Conservation (phyloP, 2,113 vertebrate genomes). For the Trogon melanurus region DNA sequence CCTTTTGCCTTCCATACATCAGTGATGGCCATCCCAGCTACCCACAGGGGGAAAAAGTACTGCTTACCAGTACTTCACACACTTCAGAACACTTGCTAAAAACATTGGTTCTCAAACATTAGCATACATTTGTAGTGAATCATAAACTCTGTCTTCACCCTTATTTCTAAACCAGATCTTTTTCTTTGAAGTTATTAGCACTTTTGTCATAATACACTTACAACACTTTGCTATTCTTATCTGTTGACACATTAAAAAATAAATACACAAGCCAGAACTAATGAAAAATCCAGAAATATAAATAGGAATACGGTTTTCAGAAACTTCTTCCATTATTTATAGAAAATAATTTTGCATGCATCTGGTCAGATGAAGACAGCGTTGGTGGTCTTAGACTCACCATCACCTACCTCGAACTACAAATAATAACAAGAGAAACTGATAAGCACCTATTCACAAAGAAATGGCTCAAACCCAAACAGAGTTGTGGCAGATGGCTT, state of each 20-base stretch:
- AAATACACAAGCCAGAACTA: neutral
- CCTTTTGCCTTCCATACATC: neutral
- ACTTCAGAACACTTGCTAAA: constrained; percentile 1
- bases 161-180: neutral
- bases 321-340: constrained; percentile 35
- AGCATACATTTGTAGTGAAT: neutral
- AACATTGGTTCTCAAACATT: neutral
- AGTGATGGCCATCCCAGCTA: neutral
- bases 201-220: neutral
- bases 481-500: constrained; percentile 63
- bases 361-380: constrained; percentile 39
- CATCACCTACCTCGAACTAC: constrained; percentile 37
- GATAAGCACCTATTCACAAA: constrained; percentile 64
- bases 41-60: neutral
- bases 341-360: constrained; percentile 56
- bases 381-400: constrained; percentile 68
- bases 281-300: neutral
- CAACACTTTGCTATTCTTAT: neutral
- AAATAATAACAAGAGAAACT: constrained; percentile 46
- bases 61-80: neutral
- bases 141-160: neutral
- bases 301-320: neutral
- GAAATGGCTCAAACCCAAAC: constrained; percentile 47
- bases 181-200: constrained; percentile 8
- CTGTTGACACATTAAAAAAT: neutral